phyloP scores from a whole-genome alignment of 2,113 vertebrate genomes.

The Urocolius indicus region DNA sequence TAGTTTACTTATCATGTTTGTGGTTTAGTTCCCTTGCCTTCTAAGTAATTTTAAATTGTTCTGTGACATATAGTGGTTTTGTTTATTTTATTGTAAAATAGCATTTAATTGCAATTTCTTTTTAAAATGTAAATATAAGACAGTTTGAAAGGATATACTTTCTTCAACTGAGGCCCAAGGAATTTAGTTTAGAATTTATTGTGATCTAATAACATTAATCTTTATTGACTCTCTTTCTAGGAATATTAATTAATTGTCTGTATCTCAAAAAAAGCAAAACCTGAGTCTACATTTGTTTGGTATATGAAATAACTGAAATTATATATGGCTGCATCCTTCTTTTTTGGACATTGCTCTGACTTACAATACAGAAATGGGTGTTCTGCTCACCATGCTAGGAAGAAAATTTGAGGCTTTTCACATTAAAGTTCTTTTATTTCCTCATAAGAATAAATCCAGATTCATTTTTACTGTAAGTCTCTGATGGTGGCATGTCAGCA shows the following conservation, averaged over 20 bases:
- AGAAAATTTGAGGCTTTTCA: neutral
- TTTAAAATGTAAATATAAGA: neutral
- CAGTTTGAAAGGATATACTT: fast-evolving
- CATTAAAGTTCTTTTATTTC: neutral
- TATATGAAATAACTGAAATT: neutral
- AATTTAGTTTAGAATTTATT: neutral
- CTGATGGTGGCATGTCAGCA: neutral
- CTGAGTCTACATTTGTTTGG: neutral
- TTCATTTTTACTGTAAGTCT: neutral
- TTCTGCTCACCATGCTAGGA: neutral
- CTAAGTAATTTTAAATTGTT: neutral
- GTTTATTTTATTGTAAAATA: neutral
- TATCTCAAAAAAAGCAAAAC: neutral
- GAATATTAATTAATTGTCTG: neutral
- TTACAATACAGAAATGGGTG: neutral
- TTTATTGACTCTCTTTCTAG: neutral
- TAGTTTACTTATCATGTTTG: neutral
- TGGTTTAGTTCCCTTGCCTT: neutral
- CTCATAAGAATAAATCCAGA: neutral
- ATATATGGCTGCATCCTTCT: fast-evolving
- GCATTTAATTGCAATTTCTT: neutral
- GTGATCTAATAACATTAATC: neutral
- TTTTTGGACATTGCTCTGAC: neutral
- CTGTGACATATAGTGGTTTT: fast-evolving
- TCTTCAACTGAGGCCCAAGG: fast-evolving